Percentiles rank a stretch among this genome's conserved stretches.
These are phyloP conservation scores for Limonius californicus DNA, from an alignment of 1,140 invertebrate species.

Conservation along the genomic window DNA sequence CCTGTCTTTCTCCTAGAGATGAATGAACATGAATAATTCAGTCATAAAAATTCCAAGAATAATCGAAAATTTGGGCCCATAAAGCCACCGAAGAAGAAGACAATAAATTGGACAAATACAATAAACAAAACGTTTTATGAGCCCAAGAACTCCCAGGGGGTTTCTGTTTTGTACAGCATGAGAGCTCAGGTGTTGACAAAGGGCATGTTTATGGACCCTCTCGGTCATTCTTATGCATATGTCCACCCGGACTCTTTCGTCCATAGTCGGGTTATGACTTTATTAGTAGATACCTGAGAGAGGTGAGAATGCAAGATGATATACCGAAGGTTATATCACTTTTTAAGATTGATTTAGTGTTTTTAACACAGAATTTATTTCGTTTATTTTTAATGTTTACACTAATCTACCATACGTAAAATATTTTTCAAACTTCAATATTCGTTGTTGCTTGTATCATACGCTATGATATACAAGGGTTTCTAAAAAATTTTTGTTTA, in stretches of 20 bases:
- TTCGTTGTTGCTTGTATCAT: too few relatives aligned
- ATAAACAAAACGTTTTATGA: slow-evolving; percentile 40
- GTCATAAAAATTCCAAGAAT: slow-evolving; percentile 11
- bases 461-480: too few relatives aligned
- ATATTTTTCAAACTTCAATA: too few relatives aligned
- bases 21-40: slow-evolving; percentile 1
- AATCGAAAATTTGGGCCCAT: slow-evolving; percentile 15
- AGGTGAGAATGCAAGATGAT: slow-evolving; percentile 20
- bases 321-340: too few relatives aligned
- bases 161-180: slow-evolving; percentile 16
- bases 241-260: slow-evolving; percentile 13
- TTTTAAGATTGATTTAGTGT: too few relatives aligned
- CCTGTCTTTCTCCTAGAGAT: slow-evolving; percentile 1
- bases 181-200: slow-evolving; percentile 39
- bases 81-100: slow-evolving; percentile 30
- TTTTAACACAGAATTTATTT: too few relatives aligned
- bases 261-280: slow-evolving; percentile 20
- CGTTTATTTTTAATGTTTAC: too few relatives aligned
- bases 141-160: slow-evolving; percentile 22
- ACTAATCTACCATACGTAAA: too few relatives aligned
- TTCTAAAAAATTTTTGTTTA: too few relatives aligned
- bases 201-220: slow-evolving; percentile 36
- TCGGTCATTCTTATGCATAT: slow-evolving; percentile 39
- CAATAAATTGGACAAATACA: slow-evolving; percentile 41
- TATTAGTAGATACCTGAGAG: slow-evolving; percentile 24